Evolutionary conservation across 2,888 invertebrate species (phyloP).

Genomic region (Coenonympha glycerion): DNA sequence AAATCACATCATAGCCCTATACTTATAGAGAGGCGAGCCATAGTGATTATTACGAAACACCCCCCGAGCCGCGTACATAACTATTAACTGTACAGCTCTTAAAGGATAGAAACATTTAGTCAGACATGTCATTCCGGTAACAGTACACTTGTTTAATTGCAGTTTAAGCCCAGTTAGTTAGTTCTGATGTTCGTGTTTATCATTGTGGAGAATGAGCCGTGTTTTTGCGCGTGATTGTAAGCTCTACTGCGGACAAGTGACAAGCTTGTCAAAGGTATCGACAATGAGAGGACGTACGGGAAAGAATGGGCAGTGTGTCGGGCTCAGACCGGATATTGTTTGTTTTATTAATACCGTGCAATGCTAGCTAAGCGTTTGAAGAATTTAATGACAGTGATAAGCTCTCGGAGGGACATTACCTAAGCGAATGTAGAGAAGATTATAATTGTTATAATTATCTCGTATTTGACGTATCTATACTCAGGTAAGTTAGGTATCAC

Average conservation of each 20-base stretch:
- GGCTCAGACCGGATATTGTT: constrained; percentile 48
- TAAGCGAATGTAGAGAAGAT: no score
- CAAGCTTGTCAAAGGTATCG: constrained; percentile 25
- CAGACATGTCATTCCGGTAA: constrained; percentile 66
- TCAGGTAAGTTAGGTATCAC: no score
- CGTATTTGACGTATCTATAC: no score
- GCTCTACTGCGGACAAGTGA: constrained; percentile 40
- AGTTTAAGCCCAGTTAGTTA: constrained; percentile 54
- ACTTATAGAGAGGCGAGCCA: constrained; percentile 48
- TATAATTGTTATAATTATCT: no score
- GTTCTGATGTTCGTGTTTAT: constrained; percentile 56
- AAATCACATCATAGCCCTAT: constrained; percentile 52
- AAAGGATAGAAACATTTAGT: constrained; percentile 70
- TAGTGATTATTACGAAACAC: constrained; percentile 64
- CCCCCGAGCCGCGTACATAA: constrained; percentile 49
- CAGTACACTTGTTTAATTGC: constrained; percentile 65
- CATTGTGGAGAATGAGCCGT: constrained; percentile 51
- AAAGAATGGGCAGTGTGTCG: constrained; percentile 33
- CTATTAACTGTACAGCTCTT: constrained; percentile 62
- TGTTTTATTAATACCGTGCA: constrained; percentile 45
- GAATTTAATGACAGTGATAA: constrained; percentile 11
- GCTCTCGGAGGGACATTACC: background rate
- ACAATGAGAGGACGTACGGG: constrained; percentile 25
- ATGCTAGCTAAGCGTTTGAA: constrained; percentile 17
- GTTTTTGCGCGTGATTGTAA: constrained; percentile 58